Base-by-base conservation (phyloP, 2,888 invertebrate species). In the Melikaiella ostensackeni region DNA sequence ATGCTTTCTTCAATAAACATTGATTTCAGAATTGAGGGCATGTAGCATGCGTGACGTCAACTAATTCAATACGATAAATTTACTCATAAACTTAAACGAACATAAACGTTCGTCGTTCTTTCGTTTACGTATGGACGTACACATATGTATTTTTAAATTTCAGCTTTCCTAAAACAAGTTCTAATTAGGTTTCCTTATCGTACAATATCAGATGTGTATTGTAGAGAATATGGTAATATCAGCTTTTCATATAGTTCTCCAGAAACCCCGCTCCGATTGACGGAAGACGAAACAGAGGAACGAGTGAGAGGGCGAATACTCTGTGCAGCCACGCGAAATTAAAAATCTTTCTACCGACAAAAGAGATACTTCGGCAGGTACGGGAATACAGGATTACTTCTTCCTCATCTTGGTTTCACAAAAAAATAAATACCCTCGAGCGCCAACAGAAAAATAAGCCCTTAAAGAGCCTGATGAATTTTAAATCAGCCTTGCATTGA, bases 391-490 rank as follows among this genome's bases (percentile, higher is more conserved):
- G 85, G 86, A 89, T 88, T 87, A 86, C 81, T 80, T 82, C 78
- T 82, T 81, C 81, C 83, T 80, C 82, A 81, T 85, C 81, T 80
- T 83, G 77, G 80, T 80, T 81, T 74, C 64, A 76, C 78, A 83
- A 88, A 87, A 84, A 90, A 88, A 90, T 87, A 91, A 90, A 91
- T 90, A 90, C 88, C 90, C 89, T 79, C 85, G 87, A 89, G 91
- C 90, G 86, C 84, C 84, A 88, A 89, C 88, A 88, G 87, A 89
- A 89, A 90, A 90, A 90, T 91, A 91, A 91, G 91, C 91, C 89
- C 89, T 89, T 91, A 90, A 90, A 91, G 90, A 90, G 90, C 84
- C 89, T 91, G 91, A 91, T 91, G 91, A 91, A 91, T 91, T 91
- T 91, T 90, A 91, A 91, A 91, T 91, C 90, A 89, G 89, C 77